Evolutionary conservation across 2,113 vertebrate genomes (phyloP).

Genomic region (Pseudorasbora parva): DNA sequence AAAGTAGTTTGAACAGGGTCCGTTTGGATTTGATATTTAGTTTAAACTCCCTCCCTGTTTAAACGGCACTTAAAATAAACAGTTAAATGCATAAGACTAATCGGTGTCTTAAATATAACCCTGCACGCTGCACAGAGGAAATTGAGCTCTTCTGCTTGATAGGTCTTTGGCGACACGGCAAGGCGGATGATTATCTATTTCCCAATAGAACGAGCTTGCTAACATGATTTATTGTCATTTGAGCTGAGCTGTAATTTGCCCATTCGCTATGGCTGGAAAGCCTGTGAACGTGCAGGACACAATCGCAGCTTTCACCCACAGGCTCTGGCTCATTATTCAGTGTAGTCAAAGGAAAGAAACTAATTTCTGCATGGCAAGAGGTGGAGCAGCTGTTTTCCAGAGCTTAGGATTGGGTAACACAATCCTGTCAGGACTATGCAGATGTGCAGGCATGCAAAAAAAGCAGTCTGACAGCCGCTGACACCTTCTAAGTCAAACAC

Average conservation of each 20-base stretch:
- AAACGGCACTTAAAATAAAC: not conserved
- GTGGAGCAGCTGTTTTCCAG: constrained; percentile 74
- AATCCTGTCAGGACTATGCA: constrained; percentile 68
- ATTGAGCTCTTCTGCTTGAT: constrained; percentile 14
- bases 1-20: too few species aligned
- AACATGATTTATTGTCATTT: constrained; percentile 44
- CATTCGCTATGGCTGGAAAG: constrained; percentile 60
- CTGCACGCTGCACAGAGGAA: not conserved
- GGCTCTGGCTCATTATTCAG: constrained; percentile 44
- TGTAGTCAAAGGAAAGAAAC: constrained; percentile 51
- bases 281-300: not conserved
- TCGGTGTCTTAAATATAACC: not conserved
- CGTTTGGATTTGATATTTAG: not conserved
- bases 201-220: constrained; percentile 38
- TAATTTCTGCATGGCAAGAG: constrained; percentile 64
- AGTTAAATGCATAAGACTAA: constrained; percentile 8
- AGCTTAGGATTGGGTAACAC: constrained; percentile 65
- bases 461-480: constrained; percentile 53
- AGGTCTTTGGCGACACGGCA: constrained; percentile 20
- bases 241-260: constrained; percentile 53
- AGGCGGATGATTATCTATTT: constrained; percentile 49
- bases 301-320: constrained; percentile 26
- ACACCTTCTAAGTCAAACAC: constrained; percentile 35
- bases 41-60: not conserved
- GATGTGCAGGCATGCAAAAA: constrained; percentile 32